These are phyloP conservation scores for Oreortyx pictus DNA, from an alignment of 2,797 vertebrate species.

Conservation along the genomic window DNA sequence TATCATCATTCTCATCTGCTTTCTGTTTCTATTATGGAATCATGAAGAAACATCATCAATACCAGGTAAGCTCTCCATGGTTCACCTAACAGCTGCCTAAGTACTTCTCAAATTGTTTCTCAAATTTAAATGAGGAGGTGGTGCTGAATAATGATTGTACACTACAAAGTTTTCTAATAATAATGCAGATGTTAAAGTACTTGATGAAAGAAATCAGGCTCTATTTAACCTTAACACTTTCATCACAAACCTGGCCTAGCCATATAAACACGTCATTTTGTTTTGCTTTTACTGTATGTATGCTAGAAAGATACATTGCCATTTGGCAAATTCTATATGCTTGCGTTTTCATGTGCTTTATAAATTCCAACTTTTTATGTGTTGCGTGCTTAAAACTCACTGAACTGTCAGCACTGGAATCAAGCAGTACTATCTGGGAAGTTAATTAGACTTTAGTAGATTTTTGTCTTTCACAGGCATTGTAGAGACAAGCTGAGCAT, in stretches of 20 bases:
- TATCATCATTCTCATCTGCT: conserved; percentile 82
- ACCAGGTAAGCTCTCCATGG: conserved; percentile 82
- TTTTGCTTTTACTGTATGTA: not conserved
- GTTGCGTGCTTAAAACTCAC: not conserved
- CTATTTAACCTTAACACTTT: not conserved
- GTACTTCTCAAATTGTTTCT: not conserved
- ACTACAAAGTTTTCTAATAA: not conserved
- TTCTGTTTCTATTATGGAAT: conserved; percentile 83
- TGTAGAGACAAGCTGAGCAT: not conserved
- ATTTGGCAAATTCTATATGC: not conserved
- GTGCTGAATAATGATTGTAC: not conserved
- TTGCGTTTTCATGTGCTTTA: not conserved
- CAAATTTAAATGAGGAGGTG: not conserved
- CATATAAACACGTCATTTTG: not conserved
- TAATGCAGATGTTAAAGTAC: rapidly evolving
- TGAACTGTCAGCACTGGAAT: not conserved
- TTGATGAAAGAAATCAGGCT: not conserved
- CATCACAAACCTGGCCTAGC: not conserved
- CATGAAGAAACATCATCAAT: conserved; percentile 77
- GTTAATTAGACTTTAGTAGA: not conserved
- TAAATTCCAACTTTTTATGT: not conserved
- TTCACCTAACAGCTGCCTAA: not conserved
- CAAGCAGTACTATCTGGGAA: not conserved
- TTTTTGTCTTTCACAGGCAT: not conserved
- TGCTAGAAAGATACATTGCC: not conserved